Base-by-base conservation (phyloP, 2,888 invertebrate species). In the Odontocolon sp. region DNA sequence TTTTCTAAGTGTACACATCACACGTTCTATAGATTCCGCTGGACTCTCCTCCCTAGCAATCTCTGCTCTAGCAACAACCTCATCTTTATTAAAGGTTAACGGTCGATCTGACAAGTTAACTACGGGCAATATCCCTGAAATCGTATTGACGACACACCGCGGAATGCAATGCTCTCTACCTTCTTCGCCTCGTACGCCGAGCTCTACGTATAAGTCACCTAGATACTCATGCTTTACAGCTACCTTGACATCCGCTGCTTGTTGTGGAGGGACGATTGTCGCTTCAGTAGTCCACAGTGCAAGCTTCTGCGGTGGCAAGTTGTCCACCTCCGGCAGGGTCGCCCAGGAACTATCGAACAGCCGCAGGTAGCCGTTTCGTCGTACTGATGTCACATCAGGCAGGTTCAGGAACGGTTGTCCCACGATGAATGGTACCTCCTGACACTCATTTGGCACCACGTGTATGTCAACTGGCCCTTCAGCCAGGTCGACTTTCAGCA, bases 211-310 rank as follows among this genome's bases (percentile, higher is more conserved):
- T 36, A 68, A 61, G 36, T 74, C 68, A 61, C 68, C 54, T 16
- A 18, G 21, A 45, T 40, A 54, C 21, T 70, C 23, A 14, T 69
- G 21, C 38, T 21, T 73, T 59, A 76, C 66, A 33, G 52, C 16
- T 77, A 83, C 79, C 79, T 82, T 11, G 45, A 69, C 26, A 64
- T 86, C 33, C 72, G 82, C 69, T 23, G 80, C 45, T 76, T 82
- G 69, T 67, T 79, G 9, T 21, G 81, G 26, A 67, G 81, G 81
- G 67, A 76, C 71, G 40, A 66, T 42, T 1, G 50, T 42, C 28
- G 38, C 33, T 28, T 71, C 76, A 2, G 42, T 3, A 26, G 67
- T 33, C 61, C 40, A 36, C 16, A 76, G 21, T 11, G 52, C 18
- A 36, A 57, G 26, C 18, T 56, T 77, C 14, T 16, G 52, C n/a